Evolutionary conservation across 2,797 vertebrate species (phyloP).

Genomic region (Acanthis flammea): DNA sequence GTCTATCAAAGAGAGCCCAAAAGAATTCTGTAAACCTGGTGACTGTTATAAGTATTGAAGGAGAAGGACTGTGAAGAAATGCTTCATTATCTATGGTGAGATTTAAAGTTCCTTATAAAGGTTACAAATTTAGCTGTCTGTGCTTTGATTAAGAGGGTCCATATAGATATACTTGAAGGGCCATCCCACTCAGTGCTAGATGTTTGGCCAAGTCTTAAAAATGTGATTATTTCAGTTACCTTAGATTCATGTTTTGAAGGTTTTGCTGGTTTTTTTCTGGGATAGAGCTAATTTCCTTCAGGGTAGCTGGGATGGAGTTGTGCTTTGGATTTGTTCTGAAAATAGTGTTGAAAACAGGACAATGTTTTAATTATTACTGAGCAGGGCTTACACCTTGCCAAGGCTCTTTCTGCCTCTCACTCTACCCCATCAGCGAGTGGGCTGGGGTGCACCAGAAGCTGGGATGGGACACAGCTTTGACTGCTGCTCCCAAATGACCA

Average conservation of each 20-base stretch:
- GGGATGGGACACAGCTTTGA: too few species aligned
- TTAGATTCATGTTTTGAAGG: not conserved
- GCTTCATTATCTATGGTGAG: rapidly evolving
- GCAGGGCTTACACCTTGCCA: not conserved
- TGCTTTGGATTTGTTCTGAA: not conserved
- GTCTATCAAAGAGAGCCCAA: not conserved
- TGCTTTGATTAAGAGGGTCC: not conserved
- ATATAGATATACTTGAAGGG: not conserved
- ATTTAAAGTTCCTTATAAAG: not conserved
- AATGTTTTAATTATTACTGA: not conserved
- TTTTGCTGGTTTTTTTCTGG: not conserved
- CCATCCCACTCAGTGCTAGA: not conserved
- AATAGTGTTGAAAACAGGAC: not conserved
- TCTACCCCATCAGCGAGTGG: rapidly evolving
- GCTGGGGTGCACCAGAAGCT: not conserved
- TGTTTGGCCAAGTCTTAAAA: not conserved
- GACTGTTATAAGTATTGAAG: not conserved
- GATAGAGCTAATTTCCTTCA: not conserved
- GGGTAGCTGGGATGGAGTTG: not conserved
- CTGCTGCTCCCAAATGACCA: not conserved
- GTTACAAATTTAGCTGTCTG: not conserved
- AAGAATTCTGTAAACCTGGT: not conserved
- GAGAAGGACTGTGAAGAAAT: not conserved
- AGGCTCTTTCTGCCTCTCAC: not conserved
- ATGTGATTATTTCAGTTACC: not conserved